These are phyloP conservation scores for Anagyrus pseudococci DNA, from an alignment of 2,888 invertebrate genomes.

Conservation along the genomic window DNA sequence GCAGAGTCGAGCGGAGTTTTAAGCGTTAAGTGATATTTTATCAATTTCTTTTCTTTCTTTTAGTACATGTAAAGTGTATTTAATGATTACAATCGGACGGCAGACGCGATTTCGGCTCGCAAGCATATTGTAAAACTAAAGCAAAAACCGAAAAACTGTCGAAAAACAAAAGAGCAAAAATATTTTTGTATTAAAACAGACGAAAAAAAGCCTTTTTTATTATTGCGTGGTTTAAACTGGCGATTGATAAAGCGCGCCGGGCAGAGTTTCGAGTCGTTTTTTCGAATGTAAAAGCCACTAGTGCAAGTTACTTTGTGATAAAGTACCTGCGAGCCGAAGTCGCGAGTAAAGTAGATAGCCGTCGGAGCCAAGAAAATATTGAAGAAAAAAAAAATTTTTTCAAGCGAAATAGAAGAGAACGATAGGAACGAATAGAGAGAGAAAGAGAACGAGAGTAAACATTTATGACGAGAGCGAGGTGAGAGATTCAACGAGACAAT, in stretches of 20 bases:
- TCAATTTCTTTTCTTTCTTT: conserved; percentile 19
- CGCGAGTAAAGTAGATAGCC: conserved; percentile 18
- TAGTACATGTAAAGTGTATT: conserved; percentile 31
- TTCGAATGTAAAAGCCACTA: neutral
- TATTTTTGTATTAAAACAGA: conserved; percentile 35
- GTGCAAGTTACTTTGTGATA: conserved; percentile 34
- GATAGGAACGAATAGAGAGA: conserved; percentile 11
- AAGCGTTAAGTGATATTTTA: conserved; percentile 32
- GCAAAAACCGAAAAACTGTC: conserved; percentile 13
- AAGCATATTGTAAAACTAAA: neutral
- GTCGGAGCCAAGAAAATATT: conserved; percentile 15
- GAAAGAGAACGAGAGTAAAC: conserved; percentile 7
- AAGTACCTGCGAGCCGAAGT: conserved; percentile 23
- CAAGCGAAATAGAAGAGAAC: conserved; percentile 4
- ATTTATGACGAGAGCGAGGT: conserved; percentile 9
- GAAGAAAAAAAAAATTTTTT: conserved; percentile 2
- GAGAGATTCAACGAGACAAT: conserved; percentile 32
- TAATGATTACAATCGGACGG: conserved; percentile 11
- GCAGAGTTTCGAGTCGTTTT: conserved; percentile 25
- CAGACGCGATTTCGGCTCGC: conserved; percentile 23
- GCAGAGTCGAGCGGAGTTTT: conserved; percentile 9
- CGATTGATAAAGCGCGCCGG: conserved; percentile 3
- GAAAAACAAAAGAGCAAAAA: conserved; percentile 31
- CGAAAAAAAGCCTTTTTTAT: conserved; percentile 23
- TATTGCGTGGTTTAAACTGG: conserved; percentile 15